Evolutionary conservation across 2,888 invertebrate species (phyloP).

Genomic region (Mythimna albipuncta): DNA sequence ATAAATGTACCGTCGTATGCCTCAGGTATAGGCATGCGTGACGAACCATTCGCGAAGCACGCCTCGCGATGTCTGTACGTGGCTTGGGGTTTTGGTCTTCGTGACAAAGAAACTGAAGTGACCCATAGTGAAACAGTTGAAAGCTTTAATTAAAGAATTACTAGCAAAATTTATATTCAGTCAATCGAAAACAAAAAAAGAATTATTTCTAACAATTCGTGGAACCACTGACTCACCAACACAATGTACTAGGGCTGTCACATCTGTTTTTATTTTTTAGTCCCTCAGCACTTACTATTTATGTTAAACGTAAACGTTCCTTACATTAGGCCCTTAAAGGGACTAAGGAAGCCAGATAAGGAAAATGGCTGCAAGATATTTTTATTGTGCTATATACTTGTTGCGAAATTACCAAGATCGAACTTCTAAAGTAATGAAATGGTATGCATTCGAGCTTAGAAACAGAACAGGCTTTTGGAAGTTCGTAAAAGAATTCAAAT

Average conservation of each 20-base stretch:
- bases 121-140: neutral
- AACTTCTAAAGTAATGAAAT: constrained; percentile 60
- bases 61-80: too few relatives aligned
- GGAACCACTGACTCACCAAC: constrained; percentile 37
- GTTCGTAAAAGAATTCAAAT: constrained; percentile 47
- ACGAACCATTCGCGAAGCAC: too few relatives aligned
- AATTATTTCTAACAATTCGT: neutral
- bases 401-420: constrained; percentile 52
- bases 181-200: neutral
- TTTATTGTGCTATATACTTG: constrained; percentile 56
- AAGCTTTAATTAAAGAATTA: neutral
- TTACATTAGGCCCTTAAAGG: constrained; percentile 61
- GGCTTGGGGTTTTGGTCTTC: too few relatives aligned
- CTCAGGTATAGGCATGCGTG: too few relatives aligned
- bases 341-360: constrained; percentile 58
- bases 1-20: too few relatives aligned
- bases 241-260: constrained; percentile 34
- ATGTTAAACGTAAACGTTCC: constrained; percentile 64
- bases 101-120: too few relatives aligned
- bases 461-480: constrained; percentile 34
- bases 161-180: neutral
- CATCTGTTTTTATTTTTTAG: constrained; percentile 64
- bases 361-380: constrained; percentile 59
- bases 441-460: constrained; percentile 39
- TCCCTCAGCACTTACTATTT: constrained; percentile 60